Evolutionary conservation across 2,888 invertebrate genomes (phyloP).

Genomic region (Eulithis testata): DNA sequence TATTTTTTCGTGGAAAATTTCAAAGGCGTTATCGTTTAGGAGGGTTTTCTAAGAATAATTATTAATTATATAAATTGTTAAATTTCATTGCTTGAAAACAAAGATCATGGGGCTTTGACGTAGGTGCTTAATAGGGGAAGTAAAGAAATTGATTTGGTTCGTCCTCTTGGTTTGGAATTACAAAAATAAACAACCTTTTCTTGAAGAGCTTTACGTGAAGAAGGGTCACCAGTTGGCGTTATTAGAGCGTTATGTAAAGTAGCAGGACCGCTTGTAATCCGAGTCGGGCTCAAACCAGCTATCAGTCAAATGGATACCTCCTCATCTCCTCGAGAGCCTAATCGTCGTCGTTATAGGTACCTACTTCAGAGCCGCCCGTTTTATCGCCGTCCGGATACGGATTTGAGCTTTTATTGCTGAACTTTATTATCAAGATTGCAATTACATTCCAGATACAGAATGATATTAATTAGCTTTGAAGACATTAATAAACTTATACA

Average conservation of each 20-base stretch:
- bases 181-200: no score
- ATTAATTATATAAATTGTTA: conserved; percentile 8
- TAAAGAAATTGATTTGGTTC: no score
- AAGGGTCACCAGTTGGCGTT: not conserved
- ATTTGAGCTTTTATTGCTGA: conserved; percentile 24
- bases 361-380: conserved; percentile 12
- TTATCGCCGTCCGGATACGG: conserved; percentile 18
- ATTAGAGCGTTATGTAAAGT: conserved; percentile 13
- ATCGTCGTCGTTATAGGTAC: conserved; percentile 20
- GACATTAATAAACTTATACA: no score
- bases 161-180: no score
- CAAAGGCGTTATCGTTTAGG: conserved; percentile 25
- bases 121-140: no score
- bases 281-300: conserved; percentile 4
- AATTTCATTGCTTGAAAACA: conserved; percentile 2
- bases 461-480: not conserved
- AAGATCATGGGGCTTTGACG: no score
- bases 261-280: not conserved
- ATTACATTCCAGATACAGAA: conserved; percentile 11
- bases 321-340: conserved; percentile 19
- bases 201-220: no score
- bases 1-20: conserved; percentile 29
- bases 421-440: conserved; percentile 19
- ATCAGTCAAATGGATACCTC: conserved; percentile 21
- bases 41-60: conserved; percentile 18